These are phyloP conservation scores for Rugalucina vietnamica DNA, from an alignment of 2,888 invertebrate species.

Conservation along the genomic window DNA sequence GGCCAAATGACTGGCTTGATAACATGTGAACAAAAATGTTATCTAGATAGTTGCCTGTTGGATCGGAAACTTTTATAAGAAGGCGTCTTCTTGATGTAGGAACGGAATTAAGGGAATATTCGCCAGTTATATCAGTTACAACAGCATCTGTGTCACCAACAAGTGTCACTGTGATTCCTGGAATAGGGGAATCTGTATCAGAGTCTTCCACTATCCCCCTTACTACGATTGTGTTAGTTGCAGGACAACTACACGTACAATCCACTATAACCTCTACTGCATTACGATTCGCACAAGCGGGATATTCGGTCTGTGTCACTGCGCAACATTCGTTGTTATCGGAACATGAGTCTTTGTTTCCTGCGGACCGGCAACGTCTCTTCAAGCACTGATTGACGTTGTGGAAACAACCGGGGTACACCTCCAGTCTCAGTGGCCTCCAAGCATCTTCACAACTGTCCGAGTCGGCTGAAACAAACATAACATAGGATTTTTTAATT, in stretches of 20 bases:
- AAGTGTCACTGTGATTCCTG: neutral
- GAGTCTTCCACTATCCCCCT: neutral
- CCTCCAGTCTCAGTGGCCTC: neutral
- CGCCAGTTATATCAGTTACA: neutral
- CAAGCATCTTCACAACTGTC: neutral
- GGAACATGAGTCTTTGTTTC: neutral
- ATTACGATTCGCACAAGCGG: neutral
- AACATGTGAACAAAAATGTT: neutral
- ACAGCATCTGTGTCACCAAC: neutral
- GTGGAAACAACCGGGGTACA: neutral
- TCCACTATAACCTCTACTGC: neutral
- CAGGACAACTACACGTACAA: neutral
- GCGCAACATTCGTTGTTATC: neutral
- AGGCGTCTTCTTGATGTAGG: neutral
- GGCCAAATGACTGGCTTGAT: neutral
- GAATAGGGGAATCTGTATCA: neutral
- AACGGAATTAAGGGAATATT: neutral
- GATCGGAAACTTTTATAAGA: neutral
- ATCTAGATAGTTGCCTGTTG: neutral
- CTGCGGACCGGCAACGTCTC: neutral
- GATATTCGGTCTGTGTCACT: neutral
- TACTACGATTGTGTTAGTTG: neutral
- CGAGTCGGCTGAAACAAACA: neutral
- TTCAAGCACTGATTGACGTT: neutral
- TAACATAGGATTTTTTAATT: too few species aligned